Conservation (phyloP, 2,888 invertebrate species). For the Leucoma salicis region DNA sequence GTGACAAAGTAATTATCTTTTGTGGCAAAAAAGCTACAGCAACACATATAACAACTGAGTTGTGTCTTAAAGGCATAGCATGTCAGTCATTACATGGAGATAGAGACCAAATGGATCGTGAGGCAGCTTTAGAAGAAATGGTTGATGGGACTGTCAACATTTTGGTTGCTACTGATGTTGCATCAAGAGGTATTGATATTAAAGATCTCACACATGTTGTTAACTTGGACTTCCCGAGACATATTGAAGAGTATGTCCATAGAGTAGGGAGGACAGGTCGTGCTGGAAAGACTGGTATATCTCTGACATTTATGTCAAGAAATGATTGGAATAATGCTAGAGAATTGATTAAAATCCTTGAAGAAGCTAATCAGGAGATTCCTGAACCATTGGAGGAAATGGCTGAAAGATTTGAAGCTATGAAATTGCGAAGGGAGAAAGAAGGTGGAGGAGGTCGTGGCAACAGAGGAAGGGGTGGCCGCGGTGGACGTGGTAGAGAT, state of each 20-base stretch:
- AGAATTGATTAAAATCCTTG: conserved; percentile 91
- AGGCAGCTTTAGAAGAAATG: conserved; percentile 92
- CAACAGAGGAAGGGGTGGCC: conserved; percentile 50
- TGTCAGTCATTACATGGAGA: conserved; percentile 95
- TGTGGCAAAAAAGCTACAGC: conserved; percentile 93
- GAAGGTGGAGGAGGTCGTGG: conserved; percentile 73
- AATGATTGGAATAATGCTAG: conserved; percentile 91
- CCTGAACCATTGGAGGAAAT: conserved; percentile 89
- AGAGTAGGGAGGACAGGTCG: conserved; percentile 97
- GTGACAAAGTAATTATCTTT: conserved; percentile 95
- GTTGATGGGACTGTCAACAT: conserved; percentile 90
- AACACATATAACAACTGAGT: conserved; percentile 91
- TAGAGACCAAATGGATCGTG: conserved; percentile 89
- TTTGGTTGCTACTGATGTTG: conserved; percentile 96
- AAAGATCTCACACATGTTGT: conserved; percentile 94
- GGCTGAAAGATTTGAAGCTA: conserved; percentile 87
- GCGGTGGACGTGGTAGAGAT: conserved; percentile 49
- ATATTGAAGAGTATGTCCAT: conserved; percentile 98
- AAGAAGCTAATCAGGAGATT: conserved; percentile 93
- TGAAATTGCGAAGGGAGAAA: conserved; percentile 83
- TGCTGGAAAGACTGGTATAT: conserved; percentile 92
- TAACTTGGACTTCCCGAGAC: conserved; percentile 96
- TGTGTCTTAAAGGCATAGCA: conserved; percentile 85
- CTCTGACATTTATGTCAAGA: conserved; percentile 91
- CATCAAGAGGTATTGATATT: conserved; percentile 96